Base-by-base conservation (phyloP, 2,113 vertebrate genomes). In the Macroglossus sobrinus region DNA sequence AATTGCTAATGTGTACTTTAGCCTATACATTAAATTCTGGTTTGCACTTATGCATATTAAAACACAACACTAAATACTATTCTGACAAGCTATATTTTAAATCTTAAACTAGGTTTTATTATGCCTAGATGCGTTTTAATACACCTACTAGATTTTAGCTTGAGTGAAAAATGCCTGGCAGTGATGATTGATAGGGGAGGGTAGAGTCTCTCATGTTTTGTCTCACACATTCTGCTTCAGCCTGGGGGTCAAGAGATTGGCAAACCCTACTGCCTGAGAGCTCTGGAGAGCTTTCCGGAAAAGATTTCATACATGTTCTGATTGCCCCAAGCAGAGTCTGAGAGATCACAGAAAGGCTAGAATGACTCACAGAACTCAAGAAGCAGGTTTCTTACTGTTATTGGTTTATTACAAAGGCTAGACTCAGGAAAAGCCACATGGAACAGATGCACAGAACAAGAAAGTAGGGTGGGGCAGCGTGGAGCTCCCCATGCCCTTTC, bases 1-100 rank as follows among this genome's bases (percentile, higher is more conserved):
- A 95, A 97, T 95, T 94, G 93, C 94, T 97, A 94, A 96, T 93
- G 89, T 95, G 86, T 94, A 75, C 93, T 91, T 94, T 92, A 93
- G 94, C 81, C 93, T 95, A 81, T 68, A 86, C 72, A 89, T 92
- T 96, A 96, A 94, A 94, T 91, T 94, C 93, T 61, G 43, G 78
- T 91, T 95, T 89, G 78, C 78, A 95, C 63, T 95, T 96, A 95
- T 11, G 91, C 97, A 84, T 96, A 95, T 97, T 97, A 94, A 97
- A 97, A 61, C 53, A 94, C 45, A 93, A 45, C 78, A 89, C 91
- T 96, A 97, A 93, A 94, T 97, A 94, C 81, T 94, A 89, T 61
- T 68, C 89, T 95, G 97, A 89, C 93, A 97, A 93, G 94, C 94
- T 97, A 43, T 95, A 94, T 95, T 97, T 97, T 96, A 97, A 93